A percentile compares a stretch with the other conserved stretches of the same genome.
Evolutionary conservation across 2,113 vertebrate species (phyloP).

Genomic region (Callopanchax toddi): DNA sequence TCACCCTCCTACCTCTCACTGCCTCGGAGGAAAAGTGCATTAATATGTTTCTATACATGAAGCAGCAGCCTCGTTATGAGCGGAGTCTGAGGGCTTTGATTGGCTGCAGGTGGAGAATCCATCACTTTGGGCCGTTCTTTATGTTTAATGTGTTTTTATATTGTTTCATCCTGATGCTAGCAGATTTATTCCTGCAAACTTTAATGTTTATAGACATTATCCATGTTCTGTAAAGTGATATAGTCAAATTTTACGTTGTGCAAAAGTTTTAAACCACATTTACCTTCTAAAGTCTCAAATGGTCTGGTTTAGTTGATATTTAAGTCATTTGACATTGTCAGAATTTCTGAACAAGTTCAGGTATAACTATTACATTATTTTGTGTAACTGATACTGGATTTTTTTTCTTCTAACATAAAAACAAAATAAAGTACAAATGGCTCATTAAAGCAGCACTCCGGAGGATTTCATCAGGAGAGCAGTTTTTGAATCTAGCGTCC

Average conservation of each 20-base stretch:
- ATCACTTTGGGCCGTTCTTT: neutral
- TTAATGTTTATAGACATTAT: neutral
- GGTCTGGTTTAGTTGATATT: too few species aligned
- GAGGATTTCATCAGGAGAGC: too few species aligned
- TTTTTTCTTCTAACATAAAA: neutral
- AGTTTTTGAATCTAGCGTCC: too few species aligned
- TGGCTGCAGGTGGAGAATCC: neutral
- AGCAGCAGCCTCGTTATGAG: neutral
- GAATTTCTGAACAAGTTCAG: neutral
- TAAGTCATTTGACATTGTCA: too few species aligned
- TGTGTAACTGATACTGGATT: constrained; percentile 10
- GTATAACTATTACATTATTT: neutral
- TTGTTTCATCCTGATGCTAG: neutral
- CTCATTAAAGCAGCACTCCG: too few species aligned
- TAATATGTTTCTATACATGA: constrained; percentile 8
- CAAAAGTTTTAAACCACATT: too few species aligned
- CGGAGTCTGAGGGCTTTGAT: constrained; percentile 1
- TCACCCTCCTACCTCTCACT: neutral
- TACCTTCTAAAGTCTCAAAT: too few species aligned
- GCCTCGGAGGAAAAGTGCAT: neutral
- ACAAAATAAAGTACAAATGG: neutral
- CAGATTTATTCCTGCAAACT: neutral
- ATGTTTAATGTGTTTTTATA: neutral
- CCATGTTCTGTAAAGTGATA: constrained; percentile 2
- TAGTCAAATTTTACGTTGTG: neutral